Conservation (phyloP, 2,797 vertebrate species). For the Tachyglossus aculeatus region DNA sequence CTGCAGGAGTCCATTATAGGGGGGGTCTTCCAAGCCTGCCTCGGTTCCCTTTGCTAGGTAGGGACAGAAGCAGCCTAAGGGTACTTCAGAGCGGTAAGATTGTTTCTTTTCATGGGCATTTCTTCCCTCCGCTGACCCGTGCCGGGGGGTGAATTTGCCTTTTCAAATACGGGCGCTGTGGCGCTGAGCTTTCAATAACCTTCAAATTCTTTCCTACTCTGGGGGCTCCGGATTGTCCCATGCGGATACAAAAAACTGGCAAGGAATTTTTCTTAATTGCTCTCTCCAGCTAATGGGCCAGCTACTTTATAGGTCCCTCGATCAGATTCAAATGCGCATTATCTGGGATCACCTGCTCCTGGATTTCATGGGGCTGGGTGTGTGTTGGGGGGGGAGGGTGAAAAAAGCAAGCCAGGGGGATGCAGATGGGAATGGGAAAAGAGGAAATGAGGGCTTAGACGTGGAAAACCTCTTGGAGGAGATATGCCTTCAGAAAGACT, state of each 20-base stretch:
- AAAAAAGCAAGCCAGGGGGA: too few species aligned
- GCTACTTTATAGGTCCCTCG: conserved; percentile 44
- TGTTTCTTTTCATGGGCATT: neutral
- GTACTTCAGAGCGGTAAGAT: neutral
- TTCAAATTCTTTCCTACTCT: conserved; percentile 32
- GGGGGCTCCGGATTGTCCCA: conserved; percentile 24
- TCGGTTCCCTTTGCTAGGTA: too few species aligned
- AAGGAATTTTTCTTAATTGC: conserved; percentile 54
- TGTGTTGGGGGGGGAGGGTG: too few species aligned
- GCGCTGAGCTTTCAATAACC: conserved; percentile 6
- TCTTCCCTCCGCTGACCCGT: neutral
- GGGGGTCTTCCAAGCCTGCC: too few species aligned
- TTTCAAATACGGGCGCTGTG: neutral
- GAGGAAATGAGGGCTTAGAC: too few species aligned
- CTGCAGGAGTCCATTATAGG: too few species aligned
- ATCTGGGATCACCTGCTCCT: conserved; percentile 43
- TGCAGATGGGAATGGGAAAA: too few species aligned
- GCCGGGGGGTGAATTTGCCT: neutral
- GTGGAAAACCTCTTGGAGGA: too few species aligned
- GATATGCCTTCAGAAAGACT: too few species aligned
- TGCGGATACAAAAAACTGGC: conserved; percentile 25
- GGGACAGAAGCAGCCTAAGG: neutral
- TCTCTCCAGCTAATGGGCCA: conserved; percentile 47
- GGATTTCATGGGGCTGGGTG: too few species aligned
- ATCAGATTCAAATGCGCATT: conserved; percentile 50